These are phyloP conservation scores for Montipora sp. DNA, from an alignment of 64 coral and sea anemone genomes.

Conservation along the genomic window DNA sequence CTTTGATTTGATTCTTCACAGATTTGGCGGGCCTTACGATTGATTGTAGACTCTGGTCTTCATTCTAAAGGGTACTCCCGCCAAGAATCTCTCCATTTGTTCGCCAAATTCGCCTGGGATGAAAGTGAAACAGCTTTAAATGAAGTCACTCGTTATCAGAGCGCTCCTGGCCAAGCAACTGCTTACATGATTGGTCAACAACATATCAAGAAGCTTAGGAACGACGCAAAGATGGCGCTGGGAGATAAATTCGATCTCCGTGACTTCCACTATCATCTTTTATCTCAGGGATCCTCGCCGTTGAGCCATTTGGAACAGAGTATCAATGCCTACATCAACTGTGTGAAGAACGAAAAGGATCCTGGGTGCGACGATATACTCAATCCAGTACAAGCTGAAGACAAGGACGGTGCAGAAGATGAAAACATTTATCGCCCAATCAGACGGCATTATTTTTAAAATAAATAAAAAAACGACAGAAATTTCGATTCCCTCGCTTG, in stretches of 20 bases:
- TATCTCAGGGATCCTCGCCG: slow-evolving; percentile 61
- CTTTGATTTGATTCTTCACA: background rate
- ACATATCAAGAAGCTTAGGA: slow-evolving; percentile 60
- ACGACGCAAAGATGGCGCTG: slow-evolving; percentile 22
- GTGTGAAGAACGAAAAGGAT: slow-evolving; percentile 47
- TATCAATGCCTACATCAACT: slow-evolving; percentile 51
- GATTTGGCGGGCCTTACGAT: slow-evolving; percentile 64
- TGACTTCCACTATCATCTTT: slow-evolving; percentile 71
- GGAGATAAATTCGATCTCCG: slow-evolving; percentile 52
- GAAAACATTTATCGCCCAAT: background rate
- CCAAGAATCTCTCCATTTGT: slow-evolving; percentile 35
- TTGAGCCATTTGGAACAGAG: slow-evolving; percentile 54
- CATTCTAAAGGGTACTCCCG: slow-evolving; percentile 65
- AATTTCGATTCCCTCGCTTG: too few relatives aligned
- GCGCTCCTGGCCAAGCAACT: slow-evolving; percentile 62
- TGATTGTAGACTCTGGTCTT: slow-evolving; percentile 71
- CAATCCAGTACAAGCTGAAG: background rate
- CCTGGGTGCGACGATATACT: slow-evolving; percentile 55
- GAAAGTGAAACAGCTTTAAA: slow-evolving; percentile 31
- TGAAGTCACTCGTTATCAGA: slow-evolving; percentile 78
- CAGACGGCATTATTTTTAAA: slow-evolving; percentile 16
- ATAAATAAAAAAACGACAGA: background rate
- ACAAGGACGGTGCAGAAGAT: background rate
- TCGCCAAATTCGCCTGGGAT: slow-evolving; percentile 67
- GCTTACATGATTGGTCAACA: slow-evolving; percentile 82